These are phyloP conservation scores for Cephus cinctus DNA, from an alignment of 1,140 invertebrate species.

Conservation along the genomic window DNA sequence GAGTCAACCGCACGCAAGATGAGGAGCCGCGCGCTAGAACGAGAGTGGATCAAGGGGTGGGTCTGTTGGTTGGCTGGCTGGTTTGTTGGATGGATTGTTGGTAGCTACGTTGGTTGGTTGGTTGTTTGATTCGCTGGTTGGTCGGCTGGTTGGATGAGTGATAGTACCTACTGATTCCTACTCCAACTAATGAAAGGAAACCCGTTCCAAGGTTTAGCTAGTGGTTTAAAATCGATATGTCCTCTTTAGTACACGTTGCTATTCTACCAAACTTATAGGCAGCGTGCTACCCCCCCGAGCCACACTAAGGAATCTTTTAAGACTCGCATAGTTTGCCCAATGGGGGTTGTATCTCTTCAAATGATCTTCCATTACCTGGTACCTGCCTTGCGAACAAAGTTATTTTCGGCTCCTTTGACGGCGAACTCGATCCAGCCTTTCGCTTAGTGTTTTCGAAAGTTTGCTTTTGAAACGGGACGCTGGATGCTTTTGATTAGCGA, in stretches of 20 bases:
- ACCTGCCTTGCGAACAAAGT: background rate
- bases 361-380: background rate
- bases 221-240: conserved; percentile 50
- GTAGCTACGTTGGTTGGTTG: too few species aligned
- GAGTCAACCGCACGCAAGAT: conserved; percentile 56
- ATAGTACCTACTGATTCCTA: conserved; percentile 37
- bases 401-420: background rate
- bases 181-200: conserved; percentile 57
- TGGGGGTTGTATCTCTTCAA: conserved; percentile 15
- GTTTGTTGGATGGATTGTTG: conserved; percentile 44
- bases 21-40: conserved; percentile 39
- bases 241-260: conserved; percentile 34
- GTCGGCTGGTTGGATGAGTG: conserved; percentile 7
- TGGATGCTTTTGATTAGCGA: too few species aligned
- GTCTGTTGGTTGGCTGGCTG: conserved; percentile 38
- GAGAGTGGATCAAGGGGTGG: conserved; percentile 44
- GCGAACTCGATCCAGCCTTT: background rate
- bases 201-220: conserved; percentile 39
- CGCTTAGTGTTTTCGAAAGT: too few species aligned
- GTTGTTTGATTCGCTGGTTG: background rate
- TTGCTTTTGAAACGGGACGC: too few species aligned
- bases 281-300: conserved; percentile 9
- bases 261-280: too few species aligned
- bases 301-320: conserved; percentile 20
- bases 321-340: conserved; percentile 21